Evolutionary conservation across 2,113 vertebrate species (phyloP).

Genomic region (Aix galericulata): DNA sequence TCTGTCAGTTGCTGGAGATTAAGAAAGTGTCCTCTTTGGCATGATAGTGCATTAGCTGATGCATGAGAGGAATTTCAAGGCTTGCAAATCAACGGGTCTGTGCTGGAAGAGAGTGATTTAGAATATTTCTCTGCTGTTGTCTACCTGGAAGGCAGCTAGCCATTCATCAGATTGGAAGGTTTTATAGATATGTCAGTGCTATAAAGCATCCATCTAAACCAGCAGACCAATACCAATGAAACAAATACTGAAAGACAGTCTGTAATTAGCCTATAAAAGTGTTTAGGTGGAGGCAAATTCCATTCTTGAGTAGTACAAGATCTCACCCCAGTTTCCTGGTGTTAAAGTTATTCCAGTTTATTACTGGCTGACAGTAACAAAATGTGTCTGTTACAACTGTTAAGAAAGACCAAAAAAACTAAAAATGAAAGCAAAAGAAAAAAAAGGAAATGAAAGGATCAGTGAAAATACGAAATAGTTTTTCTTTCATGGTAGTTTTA

Average conservation of each 20-base stretch:
- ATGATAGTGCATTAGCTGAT: neutral
- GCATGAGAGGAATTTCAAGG: neutral
- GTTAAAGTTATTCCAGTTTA: neutral
- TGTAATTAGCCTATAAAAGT: neutral
- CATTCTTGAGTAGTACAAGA: neutral
- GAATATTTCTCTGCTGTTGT: constrained; percentile 12
- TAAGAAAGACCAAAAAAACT: neutral
- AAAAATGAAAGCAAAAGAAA: neutral
- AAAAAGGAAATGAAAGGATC: neutral
- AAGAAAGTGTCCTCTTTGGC: neutral
- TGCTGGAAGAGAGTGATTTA: constrained; percentile 8
- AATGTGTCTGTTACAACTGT: neutral
- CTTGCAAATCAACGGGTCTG: neutral
- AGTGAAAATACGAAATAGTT: neutral
- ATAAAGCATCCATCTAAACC: neutral
- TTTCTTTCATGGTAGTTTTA: neutral
- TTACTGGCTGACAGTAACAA: neutral
- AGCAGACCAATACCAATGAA: neutral
- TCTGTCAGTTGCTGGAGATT: neutral
- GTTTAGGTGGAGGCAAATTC: neutral
- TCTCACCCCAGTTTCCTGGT: neutral
- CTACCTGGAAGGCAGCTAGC: constrained; percentile 26
- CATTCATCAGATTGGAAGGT: constrained; percentile 10
- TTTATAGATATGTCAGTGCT: constrained; percentile 20
- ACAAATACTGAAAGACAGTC: neutral